Base-by-base conservation (phyloP, 1,140 invertebrate genomes). In the Cepaea nemoralis region DNA sequence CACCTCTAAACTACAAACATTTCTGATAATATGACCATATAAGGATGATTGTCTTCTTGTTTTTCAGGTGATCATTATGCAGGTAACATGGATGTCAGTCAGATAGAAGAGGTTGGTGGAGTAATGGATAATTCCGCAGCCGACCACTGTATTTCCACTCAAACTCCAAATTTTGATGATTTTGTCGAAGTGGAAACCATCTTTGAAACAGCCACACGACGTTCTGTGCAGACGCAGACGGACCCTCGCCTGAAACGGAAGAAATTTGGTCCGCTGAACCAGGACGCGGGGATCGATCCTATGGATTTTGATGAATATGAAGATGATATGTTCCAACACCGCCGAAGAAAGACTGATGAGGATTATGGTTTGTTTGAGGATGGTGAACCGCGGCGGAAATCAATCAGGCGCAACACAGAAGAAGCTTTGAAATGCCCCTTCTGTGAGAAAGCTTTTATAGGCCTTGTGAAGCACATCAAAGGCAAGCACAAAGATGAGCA, bases 371-470 rank as follows among this genome's bases (percentile, higher is more conserved):
- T 90, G 42, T 90, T 90, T 86, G 88, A 90, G 77, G 89, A 90
- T 71, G 84, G 85, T 75, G 89, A 89, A 74, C 86, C 86, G 16
- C 87, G 87, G 48, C 84, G 88, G 24, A 86, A 88, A 66, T 86
- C 86, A 66, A 86, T 90, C 45, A 86, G 87, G 24, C 82, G 88
- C 50, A 90, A 90, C 75, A 87, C 88, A 39, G 89, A 90, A 48
- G 89, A 90, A 75, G 89, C 89, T 37, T 74, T 90, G 66, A 90
- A 90, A 80, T 90, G 89, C 85, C 89, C 89, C 66, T 90, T 90
- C 77, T 90, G 89, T 85, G 89, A 90, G 59, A 88, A 88, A 73
- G 88, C 89, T 31, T 90, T 90, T 82, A 90, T 90, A 82, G 89
- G 89, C 45, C 77, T 90, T 31, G 89, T 90, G 6, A 90, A 90